These are phyloP conservation scores for Lophotriccus pileatus DNA, from an alignment of 2,797 vertebrate species.

Conservation along the genomic window DNA sequence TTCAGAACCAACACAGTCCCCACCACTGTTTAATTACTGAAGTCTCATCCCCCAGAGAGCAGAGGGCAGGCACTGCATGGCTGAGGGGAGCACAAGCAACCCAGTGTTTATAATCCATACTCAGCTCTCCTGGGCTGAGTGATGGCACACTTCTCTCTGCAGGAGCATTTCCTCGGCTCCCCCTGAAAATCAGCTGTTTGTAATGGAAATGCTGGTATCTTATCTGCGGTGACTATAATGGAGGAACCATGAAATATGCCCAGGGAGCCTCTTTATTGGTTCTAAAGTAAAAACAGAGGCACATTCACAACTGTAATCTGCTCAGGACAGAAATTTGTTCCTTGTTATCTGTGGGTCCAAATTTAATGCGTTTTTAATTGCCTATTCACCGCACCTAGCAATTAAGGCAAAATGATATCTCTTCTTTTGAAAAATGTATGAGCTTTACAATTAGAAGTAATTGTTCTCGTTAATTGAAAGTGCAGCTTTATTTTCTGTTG, in stretches of 20 bases:
- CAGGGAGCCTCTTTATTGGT: not conserved
- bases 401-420: slow-evolving; percentile 73
- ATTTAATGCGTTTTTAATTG: slow-evolving; percentile 78
- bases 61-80: not conserved
- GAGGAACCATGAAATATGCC: not conserved
- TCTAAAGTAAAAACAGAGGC: not conserved
- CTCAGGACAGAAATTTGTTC: slow-evolving; percentile 37
- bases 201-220: not conserved
- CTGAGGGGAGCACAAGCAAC: not conserved
- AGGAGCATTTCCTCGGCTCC: not conserved
- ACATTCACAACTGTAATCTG: slow-evolving; percentile 41
- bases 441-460: slow-evolving; percentile 72
- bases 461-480: slow-evolving; percentile 77
- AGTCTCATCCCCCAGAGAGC: not conserved
- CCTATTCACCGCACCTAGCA: slow-evolving; percentile 69
- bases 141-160: not conserved
- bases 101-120: not conserved
- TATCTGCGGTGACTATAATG: slow-evolving; percentile 6
- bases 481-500: slow-evolving; percentile 70
- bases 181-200: not conserved
- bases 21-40: not conserved
- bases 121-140: not conserved
- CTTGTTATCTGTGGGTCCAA: slow-evolving; percentile 56
- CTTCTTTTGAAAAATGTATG: slow-evolving; percentile 72
- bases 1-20: fast-evolving